A percentile compares a stretch with the other conserved stretches of the same genome.
These are phyloP conservation scores for Phyllotreta striolata DNA, from an alignment of 2,888 invertebrate species.

Conservation along the genomic window DNA sequence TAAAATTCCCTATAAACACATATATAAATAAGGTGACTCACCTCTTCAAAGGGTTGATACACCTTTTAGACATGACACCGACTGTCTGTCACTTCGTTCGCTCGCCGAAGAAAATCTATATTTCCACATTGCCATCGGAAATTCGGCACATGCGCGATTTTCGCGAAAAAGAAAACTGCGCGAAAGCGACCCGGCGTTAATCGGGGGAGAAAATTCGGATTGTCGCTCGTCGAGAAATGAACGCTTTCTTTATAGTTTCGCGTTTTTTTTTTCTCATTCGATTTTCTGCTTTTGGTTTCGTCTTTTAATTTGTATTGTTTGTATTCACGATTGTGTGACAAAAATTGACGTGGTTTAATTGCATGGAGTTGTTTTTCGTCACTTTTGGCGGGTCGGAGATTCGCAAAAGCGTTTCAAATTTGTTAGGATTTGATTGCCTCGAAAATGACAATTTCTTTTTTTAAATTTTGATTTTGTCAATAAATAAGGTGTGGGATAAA, in stretches of 20 bases:
- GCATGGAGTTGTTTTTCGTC: not conserved
- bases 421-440: too few relatives aligned
- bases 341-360: slow-evolving; percentile 18
- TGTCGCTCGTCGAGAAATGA: not conserved
- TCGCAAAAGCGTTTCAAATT: not conserved
- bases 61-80: slow-evolving; percentile 46
- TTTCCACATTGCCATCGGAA: slow-evolving; percentile 28
- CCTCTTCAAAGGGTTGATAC: slow-evolving; percentile 48
- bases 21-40: slow-evolving; percentile 44
- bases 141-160: slow-evolving; percentile 26
- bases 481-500: not conserved
- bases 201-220: slow-evolving; percentile 15
- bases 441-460: too few relatives aligned
- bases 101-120: slow-evolving; percentile 34
- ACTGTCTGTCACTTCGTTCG: slow-evolving; percentile 41
- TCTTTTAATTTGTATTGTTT: slow-evolving; percentile 25
- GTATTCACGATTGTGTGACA: slow-evolving; percentile 30
- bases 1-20: slow-evolving; percentile 11
- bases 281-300: not conserved
- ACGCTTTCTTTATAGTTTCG: slow-evolving; percentile 1
- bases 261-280: slow-evolving; percentile 6
- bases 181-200: not conserved
- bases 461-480: too few relatives aligned
- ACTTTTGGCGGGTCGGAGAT: slow-evolving; percentile 13
- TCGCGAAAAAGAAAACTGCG: slow-evolving; percentile 11